Evolutionary conservation across 2,113 vertebrate genomes (phyloP), one percentile per base, ranked within the genome.

Genomic region (Callionymus lyra): DNA sequence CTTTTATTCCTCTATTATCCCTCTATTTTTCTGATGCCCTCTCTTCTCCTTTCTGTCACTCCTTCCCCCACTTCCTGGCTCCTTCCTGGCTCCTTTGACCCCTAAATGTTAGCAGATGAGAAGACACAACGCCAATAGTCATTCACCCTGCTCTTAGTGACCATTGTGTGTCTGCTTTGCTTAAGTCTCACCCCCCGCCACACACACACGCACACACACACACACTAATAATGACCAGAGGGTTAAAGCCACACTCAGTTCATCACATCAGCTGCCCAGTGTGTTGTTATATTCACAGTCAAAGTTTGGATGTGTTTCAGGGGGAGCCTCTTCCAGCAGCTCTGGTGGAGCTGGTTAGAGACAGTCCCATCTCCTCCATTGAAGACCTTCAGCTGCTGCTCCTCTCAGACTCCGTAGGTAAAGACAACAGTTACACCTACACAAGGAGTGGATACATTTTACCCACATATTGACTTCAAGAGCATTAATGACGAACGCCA

Each of bases 361-460:
- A 79, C 74, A 83, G 80, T 50, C 86, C 91, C 10, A 85, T 96
- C 76, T 85, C 84, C 41, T 94, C 93, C 65, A 87, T 94, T 16
- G 87, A 88, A 16, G 94, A 95, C 74, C 88, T 98, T 47, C 91
- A 90, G 81, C 88, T 84, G 41, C 82, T 94, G 75, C 87, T 98
- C 73, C 86, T 71, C 39, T 72, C 90, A 89, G 90, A 94, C 87
- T 91, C 94, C 86, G 84, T 90, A 93, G 94, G 94, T 98, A 97
- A 97, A 92, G 87, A 77, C n/a, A n/a, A n/a, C n/a, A n/a, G n/a
- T n/a, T n/a, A n/a, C n/a, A n/a, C n/a, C n/a, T n/a, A n/a, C n/a
- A n/a, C n/a, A n/a, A n/a, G n/a, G n/a, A n/a, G n/a, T n/a, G 16
- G 33, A 27, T 3, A 15, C 18, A 15, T 46, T 6, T 10, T 6